phyloP scores from a whole-genome alignment of 2,797 vertebrate species.

The Eupleurogrammus muticus region DNA sequence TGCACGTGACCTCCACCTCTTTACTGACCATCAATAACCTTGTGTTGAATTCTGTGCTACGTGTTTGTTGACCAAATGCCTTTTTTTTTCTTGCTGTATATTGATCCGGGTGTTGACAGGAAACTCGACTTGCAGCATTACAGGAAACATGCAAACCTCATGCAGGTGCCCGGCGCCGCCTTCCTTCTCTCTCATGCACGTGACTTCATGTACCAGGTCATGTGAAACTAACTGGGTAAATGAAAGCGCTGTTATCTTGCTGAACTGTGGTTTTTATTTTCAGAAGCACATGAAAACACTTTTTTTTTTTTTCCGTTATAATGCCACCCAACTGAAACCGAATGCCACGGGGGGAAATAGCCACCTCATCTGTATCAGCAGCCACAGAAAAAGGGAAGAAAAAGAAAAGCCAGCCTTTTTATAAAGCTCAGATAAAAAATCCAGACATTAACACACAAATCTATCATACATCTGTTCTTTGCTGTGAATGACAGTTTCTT shows the following conservation, averaged over 20 bases:
- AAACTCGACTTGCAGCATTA: background rate
- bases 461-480: background rate
- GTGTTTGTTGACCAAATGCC: background rate
- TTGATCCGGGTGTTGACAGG: background rate
- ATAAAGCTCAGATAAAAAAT: background rate
- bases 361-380: background rate
- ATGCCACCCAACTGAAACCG: background rate
- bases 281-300: background rate
- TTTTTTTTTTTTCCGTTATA: background rate
- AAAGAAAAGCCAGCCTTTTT: background rate
- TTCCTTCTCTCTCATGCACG: background rate
- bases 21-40: too few relatives aligned
- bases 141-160: background rate
- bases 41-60: background rate
- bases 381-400: background rate
- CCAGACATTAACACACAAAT: background rate
- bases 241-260: rapidly evolving
- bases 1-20: background rate
- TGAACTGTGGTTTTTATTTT: background rate
- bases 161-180: background rate
- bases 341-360: background rate
- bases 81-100: too few relatives aligned
- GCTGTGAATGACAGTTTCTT: background rate
- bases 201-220: rapidly evolving
- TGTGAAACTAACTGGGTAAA: slow-evolving; percentile 18